Evolutionary conservation across 1,140 invertebrate species (phyloP).

Genomic region (Cecropterus lyciades): DNA sequence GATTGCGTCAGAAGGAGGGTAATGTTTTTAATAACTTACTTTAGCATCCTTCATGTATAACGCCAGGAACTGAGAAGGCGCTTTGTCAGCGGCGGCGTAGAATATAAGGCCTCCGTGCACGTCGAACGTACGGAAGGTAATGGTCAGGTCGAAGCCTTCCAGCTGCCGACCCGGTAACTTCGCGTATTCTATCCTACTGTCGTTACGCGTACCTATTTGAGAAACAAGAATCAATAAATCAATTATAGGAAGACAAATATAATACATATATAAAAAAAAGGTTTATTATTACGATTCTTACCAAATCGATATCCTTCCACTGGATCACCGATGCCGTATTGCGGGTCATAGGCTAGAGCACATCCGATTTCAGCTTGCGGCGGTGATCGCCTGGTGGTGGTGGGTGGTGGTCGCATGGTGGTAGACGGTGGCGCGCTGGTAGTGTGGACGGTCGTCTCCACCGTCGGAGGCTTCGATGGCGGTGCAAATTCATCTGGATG

Average conservation of each 20-base stretch:
- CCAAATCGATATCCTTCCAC: constrained; percentile 71
- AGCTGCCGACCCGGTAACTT: constrained; percentile 86
- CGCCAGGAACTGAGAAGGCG: constrained; percentile 91
- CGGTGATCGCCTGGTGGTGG: constrained; percentile 54
- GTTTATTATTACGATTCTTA: constrained; percentile 50
- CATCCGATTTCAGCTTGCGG: constrained; percentile 66
- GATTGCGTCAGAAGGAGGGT: too few relatives aligned
- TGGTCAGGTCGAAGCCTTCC: constrained; percentile 89
- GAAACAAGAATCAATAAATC: too few relatives aligned
- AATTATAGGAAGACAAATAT: too few relatives aligned
- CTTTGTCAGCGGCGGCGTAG: constrained; percentile 88
- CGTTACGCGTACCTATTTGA: constrained; percentile 86
- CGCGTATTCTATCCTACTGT: constrained; percentile 90
- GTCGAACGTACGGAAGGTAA: constrained; percentile 92
- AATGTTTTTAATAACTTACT: constrained; percentile 83
- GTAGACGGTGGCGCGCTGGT: constrained; percentile 32
- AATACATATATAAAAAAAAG: too few relatives aligned
- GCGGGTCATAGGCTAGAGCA: constrained; percentile 61
- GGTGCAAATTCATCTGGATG: too few relatives aligned
- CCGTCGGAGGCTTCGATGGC: constrained; percentile 12
- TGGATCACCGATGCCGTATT: constrained; percentile 61
- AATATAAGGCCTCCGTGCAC: constrained; percentile 93
- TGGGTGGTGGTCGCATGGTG: constrained; percentile 28
- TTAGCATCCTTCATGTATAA: constrained; percentile 92
- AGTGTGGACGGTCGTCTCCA: background rate